These are phyloP conservation scores for Parasteatoda lunata DNA, from an alignment of 2,888 invertebrate genomes.

Conservation along the genomic window DNA sequence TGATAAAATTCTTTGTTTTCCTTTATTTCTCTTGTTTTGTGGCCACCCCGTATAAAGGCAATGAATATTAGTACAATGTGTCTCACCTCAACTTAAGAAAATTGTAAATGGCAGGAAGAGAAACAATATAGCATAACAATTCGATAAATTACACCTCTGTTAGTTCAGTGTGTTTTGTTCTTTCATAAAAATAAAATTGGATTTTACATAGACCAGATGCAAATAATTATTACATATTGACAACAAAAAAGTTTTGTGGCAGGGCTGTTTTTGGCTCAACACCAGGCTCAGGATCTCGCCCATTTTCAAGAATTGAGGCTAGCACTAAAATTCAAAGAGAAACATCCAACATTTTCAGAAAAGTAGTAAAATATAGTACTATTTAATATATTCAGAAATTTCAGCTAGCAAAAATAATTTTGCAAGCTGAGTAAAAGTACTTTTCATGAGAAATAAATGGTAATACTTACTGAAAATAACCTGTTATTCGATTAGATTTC, in stretches of 20 bases:
- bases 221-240: conserved; percentile 58
- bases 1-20: no score
- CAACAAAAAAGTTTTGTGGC: conserved; percentile 66
- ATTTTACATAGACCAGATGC: conserved; percentile 13
- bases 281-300: conserved; percentile 60
- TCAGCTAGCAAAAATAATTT: no score
- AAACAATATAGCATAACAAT: not conserved
- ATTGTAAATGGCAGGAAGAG: conserved; percentile 38
- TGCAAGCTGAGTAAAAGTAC: no score
- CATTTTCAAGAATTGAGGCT: conserved; percentile 63
- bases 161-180: conserved; percentile 61
- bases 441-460: no score
- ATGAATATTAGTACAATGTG: not conserved
- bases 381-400: no score
- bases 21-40: no score
- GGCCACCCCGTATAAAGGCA: no score
- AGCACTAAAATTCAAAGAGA: conserved; percentile 31
- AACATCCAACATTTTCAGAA: not conserved
- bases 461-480: no score
- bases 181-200: conserved; percentile 23
- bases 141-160: conserved; percentile 43
- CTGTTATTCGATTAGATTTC: no score
- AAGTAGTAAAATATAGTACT: no score
- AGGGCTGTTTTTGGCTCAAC: conserved; percentile 49
- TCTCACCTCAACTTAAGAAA: conserved; percentile 43